Evolutionary conservation across 2,113 vertebrate genomes (phyloP).

Genomic region (Vulpes lagopus): DNA sequence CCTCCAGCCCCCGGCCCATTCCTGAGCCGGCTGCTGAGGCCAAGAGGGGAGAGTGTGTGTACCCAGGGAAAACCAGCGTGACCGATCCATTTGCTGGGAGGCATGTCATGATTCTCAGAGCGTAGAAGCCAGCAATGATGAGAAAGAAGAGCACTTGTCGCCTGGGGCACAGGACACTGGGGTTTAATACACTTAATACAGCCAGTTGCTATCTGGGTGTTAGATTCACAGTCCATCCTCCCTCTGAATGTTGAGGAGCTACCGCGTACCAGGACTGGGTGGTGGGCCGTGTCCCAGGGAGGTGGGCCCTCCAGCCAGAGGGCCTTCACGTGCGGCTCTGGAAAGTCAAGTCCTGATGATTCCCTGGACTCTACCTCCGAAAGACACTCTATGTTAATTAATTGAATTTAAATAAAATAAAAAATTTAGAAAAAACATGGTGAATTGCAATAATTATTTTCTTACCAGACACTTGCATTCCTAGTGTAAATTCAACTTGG

Average conservation of each 20-base stretch:
- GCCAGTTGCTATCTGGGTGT: not conserved
- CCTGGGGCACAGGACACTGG: not conserved
- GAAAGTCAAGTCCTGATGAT: not conserved
- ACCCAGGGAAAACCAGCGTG: not conserved
- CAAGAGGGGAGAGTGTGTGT: not conserved
- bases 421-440: too few species aligned
- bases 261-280: not conserved
- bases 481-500: too few species aligned
- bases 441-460: too few species aligned
- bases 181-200: not conserved
- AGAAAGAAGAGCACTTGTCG: not conserved
- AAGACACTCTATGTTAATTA: too few species aligned
- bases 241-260: not conserved
- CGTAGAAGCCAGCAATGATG: not conserved
- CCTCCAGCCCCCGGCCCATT: too few species aligned
- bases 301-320: not conserved
- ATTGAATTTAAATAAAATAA: too few species aligned
- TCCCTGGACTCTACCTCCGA: too few species aligned
- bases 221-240: not conserved
- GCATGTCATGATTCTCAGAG: not conserved
- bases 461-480: too few species aligned
- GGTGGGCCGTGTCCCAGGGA: too few species aligned
- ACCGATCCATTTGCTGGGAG: not conserved
- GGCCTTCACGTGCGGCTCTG: not conserved
- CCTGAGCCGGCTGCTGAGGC: too few species aligned